phyloP scores from a whole-genome alignment of 1,140 invertebrate species.

The Plodia interpunctella region DNA sequence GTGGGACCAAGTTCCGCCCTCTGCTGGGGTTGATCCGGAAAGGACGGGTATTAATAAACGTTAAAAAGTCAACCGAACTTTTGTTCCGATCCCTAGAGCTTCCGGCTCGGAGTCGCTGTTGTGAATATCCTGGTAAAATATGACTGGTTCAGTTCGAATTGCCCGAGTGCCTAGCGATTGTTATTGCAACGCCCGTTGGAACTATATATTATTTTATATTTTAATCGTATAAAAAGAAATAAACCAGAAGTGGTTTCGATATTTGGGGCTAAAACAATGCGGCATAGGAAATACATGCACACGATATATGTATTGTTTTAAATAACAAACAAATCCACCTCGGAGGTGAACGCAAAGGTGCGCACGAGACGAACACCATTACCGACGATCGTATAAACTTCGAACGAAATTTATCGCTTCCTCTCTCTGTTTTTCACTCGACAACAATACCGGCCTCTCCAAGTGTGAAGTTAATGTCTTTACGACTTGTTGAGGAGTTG shows the following conservation, averaged over 20 bases:
- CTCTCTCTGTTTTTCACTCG: constrained; percentile 66
- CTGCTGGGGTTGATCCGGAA: constrained; percentile 63
- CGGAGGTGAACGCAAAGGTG: constrained; percentile 13
- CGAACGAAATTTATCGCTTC: constrained; percentile 72
- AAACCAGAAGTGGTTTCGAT: constrained; percentile 26
- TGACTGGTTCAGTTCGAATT: neutral
- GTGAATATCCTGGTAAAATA: neutral
- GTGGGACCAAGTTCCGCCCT: constrained; percentile 56
- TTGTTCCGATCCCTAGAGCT: constrained; percentile 46
- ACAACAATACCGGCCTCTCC: constrained; percentile 49
- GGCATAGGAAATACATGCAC: constrained; percentile 4
- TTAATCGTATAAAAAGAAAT: too few species aligned
- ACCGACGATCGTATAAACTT: constrained; percentile 67
- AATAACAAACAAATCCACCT: neutral
- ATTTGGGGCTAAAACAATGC: constrained; percentile 7
- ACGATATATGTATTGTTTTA: constrained; percentile 8
- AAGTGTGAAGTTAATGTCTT: constrained; percentile 52
- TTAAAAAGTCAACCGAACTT: constrained; percentile 60
- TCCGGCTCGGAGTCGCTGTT: constrained; percentile 27
- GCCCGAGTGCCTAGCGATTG: too few species aligned
- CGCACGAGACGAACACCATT: constrained; percentile 40
- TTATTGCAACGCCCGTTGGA: too few species aligned
- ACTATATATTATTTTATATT: too few species aligned
- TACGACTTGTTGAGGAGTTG: constrained; percentile 55
- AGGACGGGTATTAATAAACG: constrained; percentile 62